A percentile compares a stretch with the other conserved stretches of the same genome.
Evolutionary conservation across 2,888 invertebrate genomes (phyloP).

Genomic region (Melikaiella ostensackeni): DNA sequence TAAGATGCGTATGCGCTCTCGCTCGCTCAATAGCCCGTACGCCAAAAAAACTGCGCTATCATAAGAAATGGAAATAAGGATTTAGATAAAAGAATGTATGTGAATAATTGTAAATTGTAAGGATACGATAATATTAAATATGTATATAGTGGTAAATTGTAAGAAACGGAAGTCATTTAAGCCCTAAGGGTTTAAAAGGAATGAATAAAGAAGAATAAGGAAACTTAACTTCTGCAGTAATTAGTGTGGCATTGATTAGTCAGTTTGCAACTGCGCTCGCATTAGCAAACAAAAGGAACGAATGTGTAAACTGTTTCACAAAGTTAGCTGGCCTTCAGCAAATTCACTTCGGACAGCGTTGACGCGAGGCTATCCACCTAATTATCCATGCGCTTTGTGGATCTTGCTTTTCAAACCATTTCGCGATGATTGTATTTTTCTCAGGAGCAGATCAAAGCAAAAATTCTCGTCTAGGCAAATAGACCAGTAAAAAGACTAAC

Average conservation of each 20-base stretch:
- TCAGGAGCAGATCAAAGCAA: conserved; percentile 60
- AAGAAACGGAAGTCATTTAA: too few species aligned
- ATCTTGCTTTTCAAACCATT: conserved; percentile 44
- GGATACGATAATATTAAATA: too few species aligned
- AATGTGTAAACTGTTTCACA: conserved; percentile 4
- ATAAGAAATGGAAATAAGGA: too few species aligned
- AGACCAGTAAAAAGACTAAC: background rate
- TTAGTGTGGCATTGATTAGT: conserved; percentile 10
- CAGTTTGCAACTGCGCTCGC: background rate
- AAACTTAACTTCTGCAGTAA: background rate
- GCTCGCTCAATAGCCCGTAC: too few species aligned
- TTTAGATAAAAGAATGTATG: too few species aligned
- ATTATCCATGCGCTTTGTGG: conserved; percentile 63
- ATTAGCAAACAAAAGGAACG: conserved; percentile 6
- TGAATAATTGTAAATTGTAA: too few species aligned
- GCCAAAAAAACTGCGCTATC: too few species aligned
- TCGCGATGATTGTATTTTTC: conserved; percentile 42
- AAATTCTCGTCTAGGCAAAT: conserved; percentile 49
- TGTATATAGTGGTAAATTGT: too few species aligned
- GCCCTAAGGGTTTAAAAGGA: too few species aligned
- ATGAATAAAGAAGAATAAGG: too few species aligned
- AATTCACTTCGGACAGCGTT: conserved; percentile 16
- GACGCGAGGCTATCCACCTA: conserved; percentile 47
- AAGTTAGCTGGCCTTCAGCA: conserved; percentile 1
- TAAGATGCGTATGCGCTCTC: too few species aligned